Percentiles rank a stretch among this genome's conserved stretches.
These are phyloP conservation scores for Ennomos erosarius DNA, from an alignment of 2,888 invertebrate genomes.

Conservation along the genomic window DNA sequence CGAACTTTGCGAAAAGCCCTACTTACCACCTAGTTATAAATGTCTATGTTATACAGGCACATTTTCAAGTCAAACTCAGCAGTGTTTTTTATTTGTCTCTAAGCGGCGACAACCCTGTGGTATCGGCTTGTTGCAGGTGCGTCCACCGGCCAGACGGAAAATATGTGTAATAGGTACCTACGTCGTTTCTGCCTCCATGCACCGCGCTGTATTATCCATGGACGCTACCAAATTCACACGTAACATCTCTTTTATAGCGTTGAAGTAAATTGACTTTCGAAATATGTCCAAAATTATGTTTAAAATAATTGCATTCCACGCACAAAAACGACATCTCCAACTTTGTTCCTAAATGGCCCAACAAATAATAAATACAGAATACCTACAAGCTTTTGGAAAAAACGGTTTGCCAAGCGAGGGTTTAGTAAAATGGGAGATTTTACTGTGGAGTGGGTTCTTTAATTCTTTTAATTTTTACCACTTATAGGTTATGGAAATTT, in stretches of 20 bases:
- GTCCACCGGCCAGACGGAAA: constrained; percentile 41
- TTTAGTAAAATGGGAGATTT: constrained; percentile 34
- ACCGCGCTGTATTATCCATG: too few relatives aligned
- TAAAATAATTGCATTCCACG: too few relatives aligned
- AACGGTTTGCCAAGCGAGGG: constrained; percentile 18
- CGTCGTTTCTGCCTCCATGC: constrained; percentile 12
- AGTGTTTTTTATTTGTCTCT: too few relatives aligned
- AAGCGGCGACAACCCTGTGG: constrained; percentile 33
- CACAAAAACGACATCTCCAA: not conserved
- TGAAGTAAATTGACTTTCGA: too few relatives aligned
- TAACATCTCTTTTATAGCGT: too few relatives aligned
- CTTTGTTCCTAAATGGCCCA: not conserved
- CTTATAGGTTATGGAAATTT: constrained; percentile 18
- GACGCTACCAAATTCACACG: too few relatives aligned
- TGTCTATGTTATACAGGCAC: too few relatives aligned
- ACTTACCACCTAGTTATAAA: too few relatives aligned
- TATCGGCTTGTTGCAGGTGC: constrained; percentile 41
- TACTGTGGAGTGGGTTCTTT: constrained; percentile 14
- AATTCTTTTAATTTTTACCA: constrained; percentile 32
- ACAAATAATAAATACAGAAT: too few relatives aligned
- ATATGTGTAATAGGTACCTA: constrained; percentile 39
- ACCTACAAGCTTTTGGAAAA: constrained; percentile 17
- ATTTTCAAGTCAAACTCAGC: too few relatives aligned
- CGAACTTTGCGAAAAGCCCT: too few relatives aligned
- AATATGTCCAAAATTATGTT: too few relatives aligned